Percentiles rank a stretch among this genome's conserved stretches.
Evolutionary conservation across 2,113 vertebrate species (phyloP).

Genomic region (Tinamus guttatus): DNA sequence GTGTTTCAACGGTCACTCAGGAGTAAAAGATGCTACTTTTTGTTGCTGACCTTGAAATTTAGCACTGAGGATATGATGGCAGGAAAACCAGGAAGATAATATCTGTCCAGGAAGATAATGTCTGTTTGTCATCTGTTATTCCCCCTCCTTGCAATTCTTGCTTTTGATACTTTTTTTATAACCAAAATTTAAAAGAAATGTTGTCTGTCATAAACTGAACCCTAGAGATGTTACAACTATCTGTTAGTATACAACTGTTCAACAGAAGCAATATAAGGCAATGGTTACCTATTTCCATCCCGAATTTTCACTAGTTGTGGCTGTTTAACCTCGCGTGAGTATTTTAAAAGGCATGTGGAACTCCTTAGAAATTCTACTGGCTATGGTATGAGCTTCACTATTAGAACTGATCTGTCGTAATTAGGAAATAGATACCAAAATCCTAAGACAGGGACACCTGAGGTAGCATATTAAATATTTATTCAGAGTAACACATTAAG

Average conservation of each 20-base stretch:
- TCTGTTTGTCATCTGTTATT: background rate
- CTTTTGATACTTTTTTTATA: background rate
- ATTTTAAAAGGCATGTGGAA: constrained; percentile 15
- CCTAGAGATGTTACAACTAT: background rate
- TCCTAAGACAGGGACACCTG: constrained; percentile 48
- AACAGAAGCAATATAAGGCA: background rate
- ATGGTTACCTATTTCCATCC: background rate
- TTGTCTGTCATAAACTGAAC: background rate
- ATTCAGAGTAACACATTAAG: constrained; percentile 54
- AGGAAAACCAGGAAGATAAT: background rate
- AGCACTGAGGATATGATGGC: background rate
- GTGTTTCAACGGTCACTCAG: background rate
- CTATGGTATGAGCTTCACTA: background rate
- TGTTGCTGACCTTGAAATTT: background rate
- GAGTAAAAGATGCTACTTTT: background rate
- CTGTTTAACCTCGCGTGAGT: constrained; percentile 54
- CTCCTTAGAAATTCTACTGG: constrained; percentile 16
- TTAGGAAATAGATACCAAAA: constrained; percentile 63
- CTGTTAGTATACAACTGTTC: background rate
- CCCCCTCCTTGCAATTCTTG: background rate
- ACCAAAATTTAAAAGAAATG: background rate
- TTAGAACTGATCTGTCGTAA: constrained; percentile 31
- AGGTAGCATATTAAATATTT: constrained; percentile 69
- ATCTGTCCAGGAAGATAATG: too few species aligned
- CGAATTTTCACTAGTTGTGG: constrained; percentile 16